Base-by-base conservation (phyloP, 2,888 invertebrate genomes). In the Helleia helle region DNA sequence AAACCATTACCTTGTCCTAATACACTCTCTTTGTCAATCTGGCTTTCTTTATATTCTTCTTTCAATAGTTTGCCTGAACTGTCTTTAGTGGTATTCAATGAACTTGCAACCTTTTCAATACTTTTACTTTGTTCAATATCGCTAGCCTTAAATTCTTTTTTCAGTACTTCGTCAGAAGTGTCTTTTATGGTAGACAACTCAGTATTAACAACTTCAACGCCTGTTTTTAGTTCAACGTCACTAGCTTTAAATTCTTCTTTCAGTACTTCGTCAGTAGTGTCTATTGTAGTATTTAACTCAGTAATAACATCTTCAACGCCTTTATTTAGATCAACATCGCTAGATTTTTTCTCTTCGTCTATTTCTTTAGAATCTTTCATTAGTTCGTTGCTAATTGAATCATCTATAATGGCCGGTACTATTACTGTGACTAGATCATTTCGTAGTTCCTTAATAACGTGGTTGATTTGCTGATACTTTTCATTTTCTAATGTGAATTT, bases 91-190 rank as follows among this genome's bases (percentile, higher is more conserved):
- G 1, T 22, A 22, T 1, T 7, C 1, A 7, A 5, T 3, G 1
- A 5, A 22, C 22, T 22, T 2, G 22, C 6, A 2, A 22, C 22
- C 5, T 22, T 22, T 6, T 2, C 8, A 22, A 2, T n/a, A n/a
- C n/a, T n/a, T n/a, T n/a, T n/a, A n/a, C n/a, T n/a, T n/a, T n/a
- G n/a, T n/a, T n/a, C n/a, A n/a, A n/a, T n/a, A n/a, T n/a, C n/a
- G n/a, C n/a, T n/a, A n/a, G n/a, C n/a, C n/a, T n/a, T n/a, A n/a
- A n/a, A n/a, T n/a, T n/a, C n/a, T n/a, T n/a, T n/a, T n/a, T n/a
- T n/a, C n/a, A n/a, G n/a, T n/a, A n/a, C n/a, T n/a, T n/a, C n/a
- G 61, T 48, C 58, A 48, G 13, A 61, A 42, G 48, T 59, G 55
- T 22, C 22, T 7, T 2, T 4, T 22, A 7, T 8, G 6, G 22